Conservation (phyloP, 1,140 invertebrate genomes). For the Zaprionus davidi region DNA sequence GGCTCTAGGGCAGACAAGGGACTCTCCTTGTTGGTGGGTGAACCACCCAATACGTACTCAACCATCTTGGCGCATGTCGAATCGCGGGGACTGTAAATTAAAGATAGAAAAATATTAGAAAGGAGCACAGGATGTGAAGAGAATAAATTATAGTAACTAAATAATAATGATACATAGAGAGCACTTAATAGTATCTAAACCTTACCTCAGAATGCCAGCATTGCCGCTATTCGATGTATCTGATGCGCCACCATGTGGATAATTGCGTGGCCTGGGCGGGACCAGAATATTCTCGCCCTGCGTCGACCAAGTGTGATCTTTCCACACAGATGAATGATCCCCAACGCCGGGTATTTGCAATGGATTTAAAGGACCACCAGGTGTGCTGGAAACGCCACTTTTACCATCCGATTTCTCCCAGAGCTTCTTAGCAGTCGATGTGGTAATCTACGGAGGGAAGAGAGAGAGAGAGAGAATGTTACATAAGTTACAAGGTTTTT, state of each 20-base stretch:
- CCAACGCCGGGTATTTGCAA: constrained; percentile 81
- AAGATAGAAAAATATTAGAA: background rate
- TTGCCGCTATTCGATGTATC: constrained; percentile 78
- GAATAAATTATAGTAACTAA: background rate
- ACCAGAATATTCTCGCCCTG: constrained; percentile 81
- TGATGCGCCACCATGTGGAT: constrained; percentile 73
- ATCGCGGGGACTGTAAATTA: constrained; percentile 86
- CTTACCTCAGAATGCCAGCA: constrained; percentile 82
- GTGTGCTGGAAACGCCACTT: constrained; percentile 61
- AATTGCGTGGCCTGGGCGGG: constrained; percentile 72
- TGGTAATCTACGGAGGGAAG: constrained; percentile 71
- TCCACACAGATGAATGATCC: constrained; percentile 82
- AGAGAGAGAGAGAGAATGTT: background rate
- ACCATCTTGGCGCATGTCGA: constrained; percentile 97
- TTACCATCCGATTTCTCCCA: constrained; percentile 84
- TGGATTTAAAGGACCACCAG: constrained; percentile 78
- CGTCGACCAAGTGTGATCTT: constrained; percentile 84
- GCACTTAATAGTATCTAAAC: too few relatives aligned
- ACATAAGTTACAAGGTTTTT: constrained; percentile 14
- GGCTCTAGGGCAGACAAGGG: constrained; percentile 87
- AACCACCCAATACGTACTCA: constrained; percentile 97
- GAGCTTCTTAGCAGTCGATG: constrained; percentile 84
- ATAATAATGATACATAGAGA: too few relatives aligned
- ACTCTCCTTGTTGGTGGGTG: constrained; percentile 92
- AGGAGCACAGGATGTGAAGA: background rate